Evolutionary conservation across 2,113 vertebrate species (phyloP).

Genomic region (Burhinus bistriatus): DNA sequence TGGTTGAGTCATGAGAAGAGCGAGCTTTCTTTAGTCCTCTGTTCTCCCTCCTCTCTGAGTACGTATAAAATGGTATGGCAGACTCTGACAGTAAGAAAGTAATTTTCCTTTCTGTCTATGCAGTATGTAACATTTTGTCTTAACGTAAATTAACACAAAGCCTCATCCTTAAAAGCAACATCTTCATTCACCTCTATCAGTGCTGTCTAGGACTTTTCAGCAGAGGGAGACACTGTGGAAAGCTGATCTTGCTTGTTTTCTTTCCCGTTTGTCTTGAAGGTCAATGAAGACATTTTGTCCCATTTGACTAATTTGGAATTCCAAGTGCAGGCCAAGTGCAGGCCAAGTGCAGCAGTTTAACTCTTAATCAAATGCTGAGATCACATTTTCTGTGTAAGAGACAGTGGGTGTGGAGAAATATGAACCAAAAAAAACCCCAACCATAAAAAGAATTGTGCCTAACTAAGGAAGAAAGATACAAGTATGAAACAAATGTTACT

Average conservation of each 20-base stretch:
- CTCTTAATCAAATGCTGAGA: not conserved
- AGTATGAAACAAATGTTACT: not conserved
- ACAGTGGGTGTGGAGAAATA: not conserved
- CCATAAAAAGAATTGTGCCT: not conserved
- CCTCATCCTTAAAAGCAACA: not conserved
- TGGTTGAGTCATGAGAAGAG: not conserved
- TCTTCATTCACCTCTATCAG: not conserved
- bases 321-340: not conserved
- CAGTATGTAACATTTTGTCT: not conserved
- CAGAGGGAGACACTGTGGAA: not conserved
- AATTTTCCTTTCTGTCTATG: not conserved
- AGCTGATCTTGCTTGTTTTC: not conserved
- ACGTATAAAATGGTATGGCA: not conserved
- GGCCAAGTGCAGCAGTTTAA: not conserved
- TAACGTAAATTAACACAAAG: not conserved
- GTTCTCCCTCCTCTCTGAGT: not conserved
- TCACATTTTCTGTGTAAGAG: not conserved
- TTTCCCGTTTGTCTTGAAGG: not conserved
- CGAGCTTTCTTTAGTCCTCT: not conserved
- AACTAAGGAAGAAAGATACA: not conserved
- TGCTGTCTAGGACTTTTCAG: not conserved
- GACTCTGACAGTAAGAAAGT: not conserved
- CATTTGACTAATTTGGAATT: slow-evolving; percentile 27
- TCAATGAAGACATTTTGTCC: slow-evolving; percentile 1
- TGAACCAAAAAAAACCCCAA: not conserved